Evolutionary conservation across 2,888 invertebrate genomes (phyloP), one percentile per base, ranked within the genome.

Genomic region (Lasioglossum morio): DNA sequence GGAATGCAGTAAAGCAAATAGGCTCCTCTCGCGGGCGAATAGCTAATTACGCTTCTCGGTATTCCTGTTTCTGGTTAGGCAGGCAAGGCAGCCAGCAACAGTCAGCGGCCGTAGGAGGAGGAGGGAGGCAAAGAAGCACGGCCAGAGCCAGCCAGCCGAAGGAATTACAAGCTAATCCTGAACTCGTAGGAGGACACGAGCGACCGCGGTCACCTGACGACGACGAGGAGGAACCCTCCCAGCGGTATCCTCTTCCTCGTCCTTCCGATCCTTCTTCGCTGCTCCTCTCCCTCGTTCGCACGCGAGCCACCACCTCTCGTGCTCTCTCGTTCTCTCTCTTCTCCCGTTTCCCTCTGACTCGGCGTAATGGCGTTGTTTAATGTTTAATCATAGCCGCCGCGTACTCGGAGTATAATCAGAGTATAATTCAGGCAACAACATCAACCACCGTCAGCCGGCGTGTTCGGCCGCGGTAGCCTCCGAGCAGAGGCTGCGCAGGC

Each of bases 341-440:
- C 48, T 60, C 27, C 48, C 63, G 46, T 78, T 76, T 89, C 81
- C 77, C 84, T 84, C 87, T 77, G 70, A 77, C 90, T 40, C 82
- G 91, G 88, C 83, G 91, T 94, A 94, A 94, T 94, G 94, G 94
- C 94, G 94, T 94, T 94, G 94, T 94, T 94, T 94, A 94, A 94
- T 94, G 94, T 94, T 94, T 94, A 94, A 94, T 94, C 94, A 94
- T 94, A 94, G 91, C 94, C 93, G 89, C 92, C 92, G 92, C 91
- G 90, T 91, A 89, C 93, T 90, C 90, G 88, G 91, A 91, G 94
- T 94, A 94, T 94, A 94, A 94, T 94, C 94, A 94, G 94, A 94
- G 94, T 94, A 94, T 94, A 94, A 94, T 94, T 94, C 94, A 94
- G 94, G 93, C 94, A 94, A 94, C 94, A 93, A 94, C 94, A 93